Conservation (phyloP, 2,888 invertebrate species). For the Eupsilia transversa region DNA sequence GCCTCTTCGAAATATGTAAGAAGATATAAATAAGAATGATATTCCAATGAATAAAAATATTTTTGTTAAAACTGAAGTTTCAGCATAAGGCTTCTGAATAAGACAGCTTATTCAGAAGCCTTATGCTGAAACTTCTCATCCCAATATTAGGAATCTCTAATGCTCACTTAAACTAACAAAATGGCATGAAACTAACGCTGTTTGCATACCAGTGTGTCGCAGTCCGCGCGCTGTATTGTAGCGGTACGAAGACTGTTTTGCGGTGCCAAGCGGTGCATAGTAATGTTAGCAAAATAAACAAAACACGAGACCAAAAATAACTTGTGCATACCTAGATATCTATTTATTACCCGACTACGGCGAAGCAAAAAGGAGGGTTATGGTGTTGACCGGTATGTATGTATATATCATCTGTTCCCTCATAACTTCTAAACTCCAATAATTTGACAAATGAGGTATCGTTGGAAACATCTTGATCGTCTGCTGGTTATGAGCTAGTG, state of each 20-base stretch:
- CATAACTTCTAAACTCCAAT: too few species aligned
- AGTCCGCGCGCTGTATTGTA: neutral
- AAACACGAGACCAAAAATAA: neutral
- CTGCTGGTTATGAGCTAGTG: too few species aligned
- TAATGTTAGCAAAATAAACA: neutral
- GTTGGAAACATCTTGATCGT: too few species aligned
- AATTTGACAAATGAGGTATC: too few species aligned
- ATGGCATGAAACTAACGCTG: neutral
- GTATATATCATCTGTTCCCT: too few species aligned
- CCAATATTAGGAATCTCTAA: slow-evolving; percentile 31
- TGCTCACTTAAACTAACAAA: slow-evolving; percentile 33
- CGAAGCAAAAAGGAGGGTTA: too few species aligned
- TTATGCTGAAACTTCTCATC: too few species aligned
- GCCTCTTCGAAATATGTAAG: neutral
- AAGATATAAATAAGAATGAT: neutral
- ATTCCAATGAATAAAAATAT: too few species aligned
- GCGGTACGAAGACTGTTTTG: neutral
- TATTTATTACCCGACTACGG: too few species aligned
- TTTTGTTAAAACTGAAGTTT: neutral
- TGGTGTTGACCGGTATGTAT: too few species aligned
- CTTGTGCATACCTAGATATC: neutral
- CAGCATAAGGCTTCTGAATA: neutral
- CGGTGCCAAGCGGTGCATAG: neutral
- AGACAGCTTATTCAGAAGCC: too few species aligned
- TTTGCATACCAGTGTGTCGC: slow-evolving; percentile 4